Percentiles rank a stretch among this genome's conserved stretches.
Evolutionary conservation across 2,888 invertebrate species (phyloP).

Genomic region (Malthinus seriepunctatus): DNA sequence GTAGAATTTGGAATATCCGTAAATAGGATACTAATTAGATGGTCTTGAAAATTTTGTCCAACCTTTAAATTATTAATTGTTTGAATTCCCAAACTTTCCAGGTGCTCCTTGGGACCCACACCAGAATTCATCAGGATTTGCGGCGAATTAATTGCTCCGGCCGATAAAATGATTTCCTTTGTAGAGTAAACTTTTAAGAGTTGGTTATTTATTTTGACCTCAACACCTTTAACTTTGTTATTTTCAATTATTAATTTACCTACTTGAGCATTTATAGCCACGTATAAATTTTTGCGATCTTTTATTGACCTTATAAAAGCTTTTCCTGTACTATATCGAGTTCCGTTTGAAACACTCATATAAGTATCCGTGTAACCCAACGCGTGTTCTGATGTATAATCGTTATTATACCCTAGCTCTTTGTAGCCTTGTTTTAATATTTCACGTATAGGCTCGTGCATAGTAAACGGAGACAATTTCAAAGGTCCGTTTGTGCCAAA

Average conservation of each 20-base stretch:
- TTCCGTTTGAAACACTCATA: slow-evolving; percentile 59
- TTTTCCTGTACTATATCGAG: slow-evolving; percentile 81
- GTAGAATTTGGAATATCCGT: neutral
- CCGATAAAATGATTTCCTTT: slow-evolving; percentile 81
- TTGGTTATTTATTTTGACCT: slow-evolving; percentile 43
- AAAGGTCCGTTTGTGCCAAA: slow-evolving; percentile 56
- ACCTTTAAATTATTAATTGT: slow-evolving; percentile 53
- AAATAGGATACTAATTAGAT: slow-evolving; percentile 27
- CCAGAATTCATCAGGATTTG: slow-evolving; percentile 77
- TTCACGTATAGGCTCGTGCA: slow-evolving; percentile 43
- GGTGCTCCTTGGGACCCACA: slow-evolving; percentile 52
- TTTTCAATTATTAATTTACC: slow-evolving; percentile 52
- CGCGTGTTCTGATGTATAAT: slow-evolving; percentile 34
- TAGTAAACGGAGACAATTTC: slow-evolving; percentile 49
- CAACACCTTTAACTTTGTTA: slow-evolving; percentile 51
- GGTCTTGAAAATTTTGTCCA: slow-evolving; percentile 55
- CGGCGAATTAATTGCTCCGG: slow-evolving; percentile 89
- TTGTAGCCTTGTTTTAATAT: slow-evolving; percentile 53
- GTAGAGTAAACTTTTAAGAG: slow-evolving; percentile 57
- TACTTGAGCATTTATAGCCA: slow-evolving; percentile 61
- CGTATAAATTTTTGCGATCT: slow-evolving; percentile 60
- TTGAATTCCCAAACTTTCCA: slow-evolving; percentile 45
- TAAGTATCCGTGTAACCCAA: slow-evolving; percentile 42
- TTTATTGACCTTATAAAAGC: slow-evolving; percentile 71
- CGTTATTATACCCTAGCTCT: slow-evolving; percentile 52